These are phyloP conservation scores for Ectemnius lituratus DNA, from an alignment of 2,888 invertebrate species.

Conservation along the genomic window DNA sequence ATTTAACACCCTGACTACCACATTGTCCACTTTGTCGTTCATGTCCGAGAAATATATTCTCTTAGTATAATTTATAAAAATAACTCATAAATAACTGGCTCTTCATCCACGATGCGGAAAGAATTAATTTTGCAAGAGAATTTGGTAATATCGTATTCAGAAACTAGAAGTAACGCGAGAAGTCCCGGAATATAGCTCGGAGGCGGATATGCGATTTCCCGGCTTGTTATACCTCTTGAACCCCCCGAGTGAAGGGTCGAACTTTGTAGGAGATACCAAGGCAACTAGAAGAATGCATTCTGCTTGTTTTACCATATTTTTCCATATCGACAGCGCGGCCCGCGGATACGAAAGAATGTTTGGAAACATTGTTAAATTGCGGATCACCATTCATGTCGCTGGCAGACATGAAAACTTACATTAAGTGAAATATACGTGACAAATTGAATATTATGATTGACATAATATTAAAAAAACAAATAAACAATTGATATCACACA, in stretches of 20 bases:
- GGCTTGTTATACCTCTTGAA: not conserved
- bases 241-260: not conserved
- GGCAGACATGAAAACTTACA: not conserved
- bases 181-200: not conserved
- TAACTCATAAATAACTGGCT: no score
- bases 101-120: no score
- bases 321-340: conserved; percentile 11
- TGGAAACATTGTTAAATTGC: conserved; percentile 4
- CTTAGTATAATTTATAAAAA: no score
- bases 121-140: no score
- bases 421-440: not conserved
- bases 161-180: no score
- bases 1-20: no score
- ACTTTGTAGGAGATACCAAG: conserved; percentile 10
- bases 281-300: not conserved
- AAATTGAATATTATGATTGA: no score
- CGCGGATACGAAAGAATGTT: not conserved
- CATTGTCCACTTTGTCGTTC: no score
- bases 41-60: no score
- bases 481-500: not conserved
- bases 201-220: conserved; percentile 8
- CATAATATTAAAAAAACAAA: no score
- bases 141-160: no score
- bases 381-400: not conserved
- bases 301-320: conserved; percentile 19